A percentile compares a stretch with the other conserved stretches of the same genome.
These are phyloP conservation scores for Poeciliopsis presidionis DNA, from an alignment of 2,797 vertebrate species.

Conservation along the genomic window DNA sequence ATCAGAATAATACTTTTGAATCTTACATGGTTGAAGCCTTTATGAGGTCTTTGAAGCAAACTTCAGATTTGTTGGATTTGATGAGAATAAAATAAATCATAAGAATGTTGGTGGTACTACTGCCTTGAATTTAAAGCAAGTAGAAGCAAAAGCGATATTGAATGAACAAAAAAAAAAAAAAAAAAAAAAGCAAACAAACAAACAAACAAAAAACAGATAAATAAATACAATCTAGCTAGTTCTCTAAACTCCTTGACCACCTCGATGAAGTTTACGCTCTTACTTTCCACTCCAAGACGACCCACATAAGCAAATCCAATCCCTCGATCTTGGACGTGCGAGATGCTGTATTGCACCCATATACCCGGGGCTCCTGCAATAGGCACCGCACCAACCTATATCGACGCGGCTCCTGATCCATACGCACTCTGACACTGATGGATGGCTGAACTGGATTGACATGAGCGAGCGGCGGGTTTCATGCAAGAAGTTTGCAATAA, in stretches of 20 bases:
- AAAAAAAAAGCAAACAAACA: no score
- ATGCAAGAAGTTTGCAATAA: constrained; percentile 45
- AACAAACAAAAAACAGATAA: no score
- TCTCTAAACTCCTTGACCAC: constrained; percentile 14
- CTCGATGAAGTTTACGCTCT: neutral
- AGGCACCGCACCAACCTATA: constrained; percentile 63
- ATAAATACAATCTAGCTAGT: neutral
- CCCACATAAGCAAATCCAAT: constrained; percentile 32
- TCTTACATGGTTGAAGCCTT: neutral
- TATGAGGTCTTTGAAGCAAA: neutral
- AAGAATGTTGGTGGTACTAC: neutral
- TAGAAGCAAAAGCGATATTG: no score
- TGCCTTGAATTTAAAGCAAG: neutral
- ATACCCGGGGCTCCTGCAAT: constrained; percentile 53
- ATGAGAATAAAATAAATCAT: neutral
- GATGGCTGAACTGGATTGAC: constrained; percentile 75
- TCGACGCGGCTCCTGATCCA: constrained; percentile 74
- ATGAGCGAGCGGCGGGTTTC: constrained; percentile 63
- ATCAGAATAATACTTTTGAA: neutral
- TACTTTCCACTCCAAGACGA: constrained; percentile 17
- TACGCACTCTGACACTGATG: constrained; percentile 77
- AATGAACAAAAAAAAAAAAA: neutral
- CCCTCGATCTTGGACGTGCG: constrained; percentile 27
- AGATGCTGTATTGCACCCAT: constrained; percentile 46
- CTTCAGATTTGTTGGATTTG: neutral